phyloP scores from a whole-genome alignment of 1,140 invertebrate genomes.

The Cepaea nemoralis region DNA sequence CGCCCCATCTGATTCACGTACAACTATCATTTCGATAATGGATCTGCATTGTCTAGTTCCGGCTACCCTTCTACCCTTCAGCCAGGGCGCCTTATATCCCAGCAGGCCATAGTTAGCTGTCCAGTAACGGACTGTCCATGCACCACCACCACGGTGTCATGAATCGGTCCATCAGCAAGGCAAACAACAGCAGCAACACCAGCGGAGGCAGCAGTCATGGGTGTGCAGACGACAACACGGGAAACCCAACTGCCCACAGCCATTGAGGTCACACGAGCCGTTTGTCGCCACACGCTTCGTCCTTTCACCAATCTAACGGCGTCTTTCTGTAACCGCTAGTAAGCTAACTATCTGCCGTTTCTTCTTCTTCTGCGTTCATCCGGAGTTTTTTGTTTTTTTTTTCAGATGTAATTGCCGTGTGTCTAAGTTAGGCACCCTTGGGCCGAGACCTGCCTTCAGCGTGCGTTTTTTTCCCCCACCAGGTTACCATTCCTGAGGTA shows the following conservation, averaged over 20 bases:
- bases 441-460: too few relatives aligned
- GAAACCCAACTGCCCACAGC: slow-evolving; percentile 57
- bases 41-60: neutral
- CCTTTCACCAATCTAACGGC: slow-evolving; percentile 55
- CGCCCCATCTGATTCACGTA: too few relatives aligned
- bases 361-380: too few relatives aligned
- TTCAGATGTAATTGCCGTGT: too few relatives aligned
- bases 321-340: too few relatives aligned
- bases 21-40: slow-evolving; percentile 49
- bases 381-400: too few relatives aligned
- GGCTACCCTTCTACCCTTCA: slow-evolving; percentile 24
- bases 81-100: slow-evolving; percentile 25
- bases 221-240: slow-evolving; percentile 43
- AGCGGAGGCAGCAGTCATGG: slow-evolving; percentile 45
- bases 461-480: too few relatives aligned
- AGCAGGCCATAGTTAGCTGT: slow-evolving; percentile 5
- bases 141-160: slow-evolving; percentile 44
- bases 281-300: slow-evolving; percentile 35
- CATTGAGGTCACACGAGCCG: slow-evolving; percentile 43
- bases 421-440: too few relatives aligned
- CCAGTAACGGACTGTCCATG: neutral
- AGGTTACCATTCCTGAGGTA: too few relatives aligned
- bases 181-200: slow-evolving; percentile 43
- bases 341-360: too few relatives aligned
- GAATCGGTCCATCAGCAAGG: slow-evolving; percentile 43